These are phyloP conservation scores for Oryzias dopingdopingensis DNA, from an alignment of 2,797 vertebrate species.

Conservation along the genomic window DNA sequence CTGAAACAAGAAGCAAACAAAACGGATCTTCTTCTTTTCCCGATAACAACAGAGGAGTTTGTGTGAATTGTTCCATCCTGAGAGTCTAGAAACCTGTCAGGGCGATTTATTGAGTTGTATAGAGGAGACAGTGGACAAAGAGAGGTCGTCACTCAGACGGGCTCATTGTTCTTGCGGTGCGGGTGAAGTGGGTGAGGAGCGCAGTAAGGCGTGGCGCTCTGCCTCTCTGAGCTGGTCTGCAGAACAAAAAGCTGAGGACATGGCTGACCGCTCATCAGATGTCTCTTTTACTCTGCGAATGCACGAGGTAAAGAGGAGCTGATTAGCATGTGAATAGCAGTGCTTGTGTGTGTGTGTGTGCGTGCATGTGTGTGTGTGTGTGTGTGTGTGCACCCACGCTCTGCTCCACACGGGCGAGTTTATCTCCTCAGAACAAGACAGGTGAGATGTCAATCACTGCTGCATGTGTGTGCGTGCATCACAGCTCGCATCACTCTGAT, in stretches of 20 bases:
- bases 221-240: conserved; percentile 31
- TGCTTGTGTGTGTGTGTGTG: conserved; percentile 18
- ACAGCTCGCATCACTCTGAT: too few species aligned
- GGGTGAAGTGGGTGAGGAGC: conserved; percentile 42
- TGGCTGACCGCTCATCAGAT: conserved; percentile 71
- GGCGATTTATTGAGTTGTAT: conserved; percentile 74
- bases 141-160: conserved; percentile 39
- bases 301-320: conserved; percentile 52
- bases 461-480: neutral
- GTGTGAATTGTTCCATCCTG: conserved; percentile 35
- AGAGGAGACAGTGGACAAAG: conserved; percentile 60
- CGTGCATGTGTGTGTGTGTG: conserved; percentile 12
- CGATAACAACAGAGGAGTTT: conserved; percentile 30
- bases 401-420: neutral
- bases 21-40: conserved; percentile 27
- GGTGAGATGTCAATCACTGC: conserved; percentile 24
- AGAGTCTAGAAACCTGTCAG: conserved; percentile 62
- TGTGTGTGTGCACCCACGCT: conserved; percentile 6
- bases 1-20: conserved; percentile 34
- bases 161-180: conserved; percentile 51
- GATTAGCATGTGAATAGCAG: conserved; percentile 69
- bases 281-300: conserved; percentile 70
- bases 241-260: conserved; percentile 65
- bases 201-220: conserved; percentile 41
- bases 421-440: conserved; percentile 5